phyloP scores from a whole-genome alignment of 2,888 invertebrate species.

The Ypsolopha scabrella region DNA sequence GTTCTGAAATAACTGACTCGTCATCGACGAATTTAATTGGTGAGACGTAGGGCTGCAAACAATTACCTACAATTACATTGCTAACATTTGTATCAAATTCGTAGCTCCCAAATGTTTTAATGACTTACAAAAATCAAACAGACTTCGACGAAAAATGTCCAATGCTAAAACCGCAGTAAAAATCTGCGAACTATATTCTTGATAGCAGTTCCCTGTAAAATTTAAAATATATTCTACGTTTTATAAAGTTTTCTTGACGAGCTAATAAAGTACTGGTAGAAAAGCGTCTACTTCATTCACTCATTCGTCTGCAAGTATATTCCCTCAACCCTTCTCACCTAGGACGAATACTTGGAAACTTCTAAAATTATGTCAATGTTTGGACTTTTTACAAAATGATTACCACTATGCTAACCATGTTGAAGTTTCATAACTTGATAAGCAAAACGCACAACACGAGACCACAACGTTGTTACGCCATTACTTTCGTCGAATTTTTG shows the following conservation, averaged over 20 bases:
- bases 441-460: slow-evolving; percentile 49
- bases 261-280: neutral
- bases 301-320: neutral
- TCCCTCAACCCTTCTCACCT: neutral
- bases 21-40: slow-evolving; percentile 50
- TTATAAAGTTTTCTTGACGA: neutral
- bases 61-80: slow-evolving; percentile 56
- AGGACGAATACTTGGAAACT: too few species aligned
- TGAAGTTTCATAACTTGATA: slow-evolving; percentile 46
- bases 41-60: slow-evolving; percentile 63
- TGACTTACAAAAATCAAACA: slow-evolving; percentile 50
- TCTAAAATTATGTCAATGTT: neutral
- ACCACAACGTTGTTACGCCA: slow-evolving; percentile 30
- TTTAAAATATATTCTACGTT: neutral
- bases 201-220: slow-evolving; percentile 49
- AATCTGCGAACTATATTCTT: slow-evolving; percentile 52
- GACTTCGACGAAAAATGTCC: slow-evolving; percentile 47
- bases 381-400: too few species aligned
- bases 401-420: slow-evolving; percentile 31
- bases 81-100: neutral
- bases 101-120: neutral
- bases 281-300: neutral
- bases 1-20: slow-evolving; percentile 10
- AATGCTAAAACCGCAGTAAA: slow-evolving; percentile 50
- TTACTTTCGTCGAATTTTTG: neutral